Percentiles rank a stretch among this genome's conserved stretches.
Evolutionary conservation across 2,113 vertebrate genomes (phyloP).

Genomic region (Sylvietta virens): DNA sequence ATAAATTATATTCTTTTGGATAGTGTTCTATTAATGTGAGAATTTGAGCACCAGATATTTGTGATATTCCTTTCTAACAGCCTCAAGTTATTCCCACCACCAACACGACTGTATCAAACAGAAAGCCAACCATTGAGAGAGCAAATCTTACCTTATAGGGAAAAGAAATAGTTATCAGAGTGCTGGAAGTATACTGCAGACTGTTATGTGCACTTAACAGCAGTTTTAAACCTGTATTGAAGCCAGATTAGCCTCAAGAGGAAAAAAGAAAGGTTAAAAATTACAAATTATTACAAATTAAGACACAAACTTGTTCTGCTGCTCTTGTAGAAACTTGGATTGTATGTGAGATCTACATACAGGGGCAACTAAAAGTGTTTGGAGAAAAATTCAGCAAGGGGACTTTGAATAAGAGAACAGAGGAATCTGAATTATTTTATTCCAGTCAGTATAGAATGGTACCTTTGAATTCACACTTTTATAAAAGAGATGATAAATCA

Average conservation of each 20-base stretch:
- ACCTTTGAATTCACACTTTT: neutral
- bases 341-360: neutral
- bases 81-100: neutral
- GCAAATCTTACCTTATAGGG: neutral
- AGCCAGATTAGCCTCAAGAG: neutral
- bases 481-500: neutral
- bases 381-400: neutral
- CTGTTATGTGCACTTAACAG: neutral
- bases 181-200: neutral
- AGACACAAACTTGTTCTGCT: neutral
- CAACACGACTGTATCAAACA: neutral
- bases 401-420: neutral
- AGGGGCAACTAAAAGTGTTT: neutral
- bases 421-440: slow-evolving; percentile 34
- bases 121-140: neutral
- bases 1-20: neutral
- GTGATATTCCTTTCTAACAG: neutral
- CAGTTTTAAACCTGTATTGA: neutral
- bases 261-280: neutral
- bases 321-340: neutral
- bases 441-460: neutral
- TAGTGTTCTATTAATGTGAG: neutral
- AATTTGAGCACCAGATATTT: neutral
- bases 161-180: neutral
- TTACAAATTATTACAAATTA: neutral